phyloP scores from a whole-genome alignment of 2,113 vertebrate genomes.

The Nanorana parkeri region DNA sequence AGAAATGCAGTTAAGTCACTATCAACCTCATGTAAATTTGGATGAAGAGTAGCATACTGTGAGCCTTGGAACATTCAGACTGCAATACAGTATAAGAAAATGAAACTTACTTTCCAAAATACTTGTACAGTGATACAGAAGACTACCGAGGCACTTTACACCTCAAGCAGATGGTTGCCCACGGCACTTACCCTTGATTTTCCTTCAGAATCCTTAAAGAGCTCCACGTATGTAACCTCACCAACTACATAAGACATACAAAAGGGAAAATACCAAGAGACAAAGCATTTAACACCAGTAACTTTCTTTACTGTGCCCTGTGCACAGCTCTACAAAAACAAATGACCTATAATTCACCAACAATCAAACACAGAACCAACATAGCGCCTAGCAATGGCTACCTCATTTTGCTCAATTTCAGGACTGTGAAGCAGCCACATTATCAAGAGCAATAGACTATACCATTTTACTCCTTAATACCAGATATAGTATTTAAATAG shows the following conservation, averaged over 20 bases:
- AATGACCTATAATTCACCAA: slow-evolving; percentile 93
- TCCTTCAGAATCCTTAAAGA: slow-evolving; percentile 99
- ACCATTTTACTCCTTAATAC: slow-evolving; percentile 89
- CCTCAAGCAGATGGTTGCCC: slow-evolving; percentile 94
- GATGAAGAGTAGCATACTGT: slow-evolving; percentile 74
- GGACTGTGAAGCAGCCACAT: slow-evolving; percentile 86
- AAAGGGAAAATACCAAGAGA: slow-evolving; percentile 99
- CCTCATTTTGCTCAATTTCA: slow-evolving; percentile 90
- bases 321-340: slow-evolving; percentile 89
- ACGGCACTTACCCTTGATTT: slow-evolving; percentile 99
- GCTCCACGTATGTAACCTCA: slow-evolving; percentile 99
- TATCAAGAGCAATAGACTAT: slow-evolving; percentile 86
- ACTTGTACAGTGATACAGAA: slow-evolving; percentile 88
- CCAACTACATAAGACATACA: slow-evolving; percentile 99
- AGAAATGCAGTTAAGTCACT: slow-evolving; percentile 68
- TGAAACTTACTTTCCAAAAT: slow-evolving; percentile 87
- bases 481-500: slow-evolving; percentile 85
- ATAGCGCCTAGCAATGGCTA: slow-evolving; percentile 91
- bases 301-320: slow-evolving; percentile 91
- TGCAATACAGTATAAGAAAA: slow-evolving; percentile 77
- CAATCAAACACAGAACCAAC: slow-evolving; percentile 92
- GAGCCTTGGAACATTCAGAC: slow-evolving; percentile 82
- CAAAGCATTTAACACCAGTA: slow-evolving; percentile 98
- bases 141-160: slow-evolving; percentile 96
- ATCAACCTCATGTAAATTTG: slow-evolving; percentile 71